These are phyloP conservation scores for Ifrita kowaldi DNA, from an alignment of 2,113 vertebrate genomes.

Conservation along the genomic window DNA sequence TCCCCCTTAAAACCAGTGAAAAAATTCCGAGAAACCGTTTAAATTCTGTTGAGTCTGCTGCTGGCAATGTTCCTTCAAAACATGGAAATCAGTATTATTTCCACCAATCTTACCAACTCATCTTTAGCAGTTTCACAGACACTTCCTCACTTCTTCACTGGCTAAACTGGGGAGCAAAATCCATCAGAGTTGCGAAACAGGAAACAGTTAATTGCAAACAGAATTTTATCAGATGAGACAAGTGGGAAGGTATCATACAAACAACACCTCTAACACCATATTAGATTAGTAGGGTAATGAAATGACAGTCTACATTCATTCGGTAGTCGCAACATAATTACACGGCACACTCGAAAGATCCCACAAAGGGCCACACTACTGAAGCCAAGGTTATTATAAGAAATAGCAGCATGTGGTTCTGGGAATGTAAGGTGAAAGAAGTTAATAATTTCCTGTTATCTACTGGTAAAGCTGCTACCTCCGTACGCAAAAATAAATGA, in stretches of 20 bases:
- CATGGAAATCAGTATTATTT: background rate
- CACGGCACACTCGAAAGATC: background rate
- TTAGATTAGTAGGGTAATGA: background rate
- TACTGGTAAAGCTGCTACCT: conserved; percentile 8
- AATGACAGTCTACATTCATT: background rate
- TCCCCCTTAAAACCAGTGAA: background rate
- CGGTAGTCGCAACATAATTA: background rate
- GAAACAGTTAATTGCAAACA: background rate
- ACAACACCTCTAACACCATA: background rate
- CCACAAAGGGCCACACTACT: background rate
- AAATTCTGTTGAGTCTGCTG: background rate
- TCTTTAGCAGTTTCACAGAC: background rate
- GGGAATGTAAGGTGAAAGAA: conserved; percentile 46
- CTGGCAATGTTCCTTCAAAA: background rate
- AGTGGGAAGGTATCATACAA: background rate
- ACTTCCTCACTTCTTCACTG: background rate
- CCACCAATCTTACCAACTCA: background rate
- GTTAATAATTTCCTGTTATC: conserved; percentile 60
- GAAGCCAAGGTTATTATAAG: conserved; percentile 37
- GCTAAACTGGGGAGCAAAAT: background rate
- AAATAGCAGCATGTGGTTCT: conserved; percentile 11
- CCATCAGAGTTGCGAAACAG: background rate
- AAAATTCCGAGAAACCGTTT: background rate
- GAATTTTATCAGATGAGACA: background rate
- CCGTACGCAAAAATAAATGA: background rate